Base-by-base conservation (phyloP, 2,797 vertebrate genomes). In the Protosalanx chinensis region DNA sequence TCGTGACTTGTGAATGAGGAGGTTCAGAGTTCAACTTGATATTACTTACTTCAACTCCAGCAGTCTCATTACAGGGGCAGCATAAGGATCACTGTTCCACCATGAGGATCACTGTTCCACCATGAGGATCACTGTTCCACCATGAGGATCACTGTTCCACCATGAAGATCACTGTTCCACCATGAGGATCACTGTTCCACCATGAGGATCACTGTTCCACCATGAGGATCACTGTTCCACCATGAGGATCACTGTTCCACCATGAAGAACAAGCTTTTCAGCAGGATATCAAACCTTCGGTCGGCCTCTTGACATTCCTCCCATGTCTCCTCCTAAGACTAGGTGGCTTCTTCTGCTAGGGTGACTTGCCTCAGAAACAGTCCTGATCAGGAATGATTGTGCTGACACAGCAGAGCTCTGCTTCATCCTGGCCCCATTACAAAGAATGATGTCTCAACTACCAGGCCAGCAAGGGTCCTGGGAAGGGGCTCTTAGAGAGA, bases 61-160 rank as follows among this genome's bases (percentile, higher is more conserved):
- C 37, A 41, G 37, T 41, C 12, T 12, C 6, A 41, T 12, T 35
- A 6, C 13, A 51, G 12, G 49, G 51, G 3, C 51, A 53, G 1
- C 18, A n/a, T 18, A 4, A 3, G 16, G 51, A 27, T 27, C 23
- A 27, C 23, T 27, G 23, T 27, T 16, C 16, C 51, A 53, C 3
- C 18, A n/a, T 18, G 13, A 2, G 16, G 51, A n/a, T n/a, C n/a
- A n/a, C n/a, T n/a, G n/a, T n/a, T n/a, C n/a, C n/a, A n/a, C n/a
- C n/a, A n/a, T n/a, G n/a, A n/a, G n/a, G n/a, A n/a, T n/a, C n/a
- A n/a, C n/a, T n/a, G n/a, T n/a, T n/a, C n/a, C n/a, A n/a, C n/a
- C n/a, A n/a, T n/a, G n/a, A n/a, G n/a, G 51, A 53, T 16, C 82
- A 81, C 79, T 72, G 84, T 15, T 53, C 51, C 13, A 53, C 81